phyloP scores from a whole-genome alignment of 2,888 invertebrate genomes.

The Leptopterna dolabrata region DNA sequence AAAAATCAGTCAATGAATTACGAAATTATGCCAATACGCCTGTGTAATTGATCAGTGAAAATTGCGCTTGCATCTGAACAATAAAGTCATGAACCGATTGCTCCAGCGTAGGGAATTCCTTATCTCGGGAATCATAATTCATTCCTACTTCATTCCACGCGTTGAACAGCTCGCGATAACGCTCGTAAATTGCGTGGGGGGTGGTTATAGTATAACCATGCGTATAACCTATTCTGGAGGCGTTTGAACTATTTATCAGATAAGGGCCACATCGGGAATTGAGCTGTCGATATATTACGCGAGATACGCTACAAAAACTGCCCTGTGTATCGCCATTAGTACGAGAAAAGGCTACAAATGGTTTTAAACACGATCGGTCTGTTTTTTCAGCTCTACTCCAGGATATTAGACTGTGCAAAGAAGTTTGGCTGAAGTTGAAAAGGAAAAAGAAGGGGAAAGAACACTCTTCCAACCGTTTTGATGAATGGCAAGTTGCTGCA shows the following conservation, averaged over 20 bases:
- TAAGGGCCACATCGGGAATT: not conserved
- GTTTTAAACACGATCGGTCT: not conserved
- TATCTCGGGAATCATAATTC: not conserved
- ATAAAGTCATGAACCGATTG: too few relatives aligned
- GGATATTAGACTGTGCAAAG: not conserved
- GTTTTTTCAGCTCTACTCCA: not conserved
- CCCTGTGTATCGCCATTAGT: not conserved
- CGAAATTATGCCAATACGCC: too few relatives aligned
- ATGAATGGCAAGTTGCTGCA: too few relatives aligned
- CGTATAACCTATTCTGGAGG: not conserved
- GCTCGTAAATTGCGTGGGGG: not conserved
- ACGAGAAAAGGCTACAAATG: not conserved
- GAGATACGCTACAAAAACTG: not conserved
- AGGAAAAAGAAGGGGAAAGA: too few relatives aligned
- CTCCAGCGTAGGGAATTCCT: not conserved
- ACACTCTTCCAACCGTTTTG: too few relatives aligned
- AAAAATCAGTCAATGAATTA: too few relatives aligned
- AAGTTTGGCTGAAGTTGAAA: not conserved
- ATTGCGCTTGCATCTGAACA: too few relatives aligned
- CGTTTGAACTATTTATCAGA: not conserved
- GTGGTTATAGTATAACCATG: not conserved
- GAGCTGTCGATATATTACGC: not conserved
- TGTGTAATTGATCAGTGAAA: too few relatives aligned
- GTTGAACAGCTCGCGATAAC: not conserved
- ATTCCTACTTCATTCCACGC: not conserved